These are phyloP conservation scores for Anas platyrhynchos DNA, from an alignment of 2,113 vertebrate genomes.

Conservation along the genomic window DNA sequence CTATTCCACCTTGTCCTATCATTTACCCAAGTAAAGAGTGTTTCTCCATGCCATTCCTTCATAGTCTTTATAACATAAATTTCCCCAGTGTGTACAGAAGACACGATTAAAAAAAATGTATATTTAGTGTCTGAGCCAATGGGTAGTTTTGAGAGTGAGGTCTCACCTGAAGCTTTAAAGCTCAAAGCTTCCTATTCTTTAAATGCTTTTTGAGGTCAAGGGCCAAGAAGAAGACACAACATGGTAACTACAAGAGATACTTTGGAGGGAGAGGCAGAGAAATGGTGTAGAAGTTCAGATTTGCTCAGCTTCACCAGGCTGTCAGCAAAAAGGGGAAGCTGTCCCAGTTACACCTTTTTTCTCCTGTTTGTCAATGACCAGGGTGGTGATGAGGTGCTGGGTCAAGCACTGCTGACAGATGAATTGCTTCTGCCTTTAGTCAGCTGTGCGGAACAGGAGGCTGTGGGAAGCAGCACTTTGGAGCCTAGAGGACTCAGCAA, in stretches of 20 bases:
- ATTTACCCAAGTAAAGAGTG: too few relatives aligned
- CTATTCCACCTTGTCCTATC: too few relatives aligned
- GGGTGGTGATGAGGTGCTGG: not conserved
- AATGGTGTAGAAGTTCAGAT: not conserved
- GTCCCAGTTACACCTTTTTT: not conserved
- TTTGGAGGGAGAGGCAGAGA: not conserved
- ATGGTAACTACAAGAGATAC: accelerated
- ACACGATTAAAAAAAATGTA: not conserved
- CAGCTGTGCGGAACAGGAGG: constrained; percentile 50
- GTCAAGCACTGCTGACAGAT: constrained; percentile 62
- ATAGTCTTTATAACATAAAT: accelerated
- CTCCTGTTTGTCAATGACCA: not conserved
- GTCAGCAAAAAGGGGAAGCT: not conserved
- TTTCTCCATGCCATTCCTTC: not conserved
- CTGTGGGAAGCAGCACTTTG: constrained; percentile 39
- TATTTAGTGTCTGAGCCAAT: not conserved
- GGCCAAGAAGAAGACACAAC: not conserved
- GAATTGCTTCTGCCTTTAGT: constrained; percentile 59
- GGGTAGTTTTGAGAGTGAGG: not conserved
- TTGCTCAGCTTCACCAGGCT: not conserved
- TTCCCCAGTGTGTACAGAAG: not conserved
- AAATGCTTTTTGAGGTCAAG: not conserved
- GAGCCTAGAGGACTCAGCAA: constrained; percentile 35
- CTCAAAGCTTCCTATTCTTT: not conserved
- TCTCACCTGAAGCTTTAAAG: not conserved